Percentiles rank a stretch among this genome's conserved stretches.
Evolutionary conservation across 2,888 invertebrate species (phyloP).

Genomic region (Cephonodes hylas): DNA sequence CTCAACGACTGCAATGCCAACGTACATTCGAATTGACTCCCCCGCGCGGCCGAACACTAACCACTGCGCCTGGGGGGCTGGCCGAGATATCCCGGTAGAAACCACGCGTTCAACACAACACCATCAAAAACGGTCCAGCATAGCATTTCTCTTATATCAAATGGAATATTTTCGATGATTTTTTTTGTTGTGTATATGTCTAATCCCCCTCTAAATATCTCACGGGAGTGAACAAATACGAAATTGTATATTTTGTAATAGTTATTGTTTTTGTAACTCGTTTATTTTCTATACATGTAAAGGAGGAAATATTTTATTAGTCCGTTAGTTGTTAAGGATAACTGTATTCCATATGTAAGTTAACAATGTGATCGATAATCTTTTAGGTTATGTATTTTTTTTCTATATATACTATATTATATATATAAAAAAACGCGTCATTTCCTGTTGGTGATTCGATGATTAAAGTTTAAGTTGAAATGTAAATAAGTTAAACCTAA

Average conservation of each 20-base stretch:
- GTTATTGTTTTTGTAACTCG: conserved; percentile 36
- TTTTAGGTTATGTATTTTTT: conserved; percentile 26
- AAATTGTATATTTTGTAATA: conserved; percentile 68
- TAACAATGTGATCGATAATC: conserved; percentile 28
- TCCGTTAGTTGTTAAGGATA: conserved; percentile 33
- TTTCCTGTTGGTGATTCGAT: conserved; percentile 11
- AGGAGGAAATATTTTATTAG: conserved; percentile 30
- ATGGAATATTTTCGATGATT: conserved; percentile 31
- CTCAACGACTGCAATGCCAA: conserved; percentile 16
- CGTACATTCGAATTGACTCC: conserved; percentile 22
- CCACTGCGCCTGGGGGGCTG: conserved; percentile 23
- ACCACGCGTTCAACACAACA: conserved; percentile 9
- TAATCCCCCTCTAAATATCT: conserved; percentile 25
- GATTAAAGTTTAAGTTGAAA: background rate
- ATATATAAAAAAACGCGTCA: conserved; percentile 13
- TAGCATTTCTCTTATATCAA: conserved; percentile 17
- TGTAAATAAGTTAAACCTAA: background rate
- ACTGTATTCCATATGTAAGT: conserved; percentile 37
- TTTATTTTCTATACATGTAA: conserved; percentile 37
- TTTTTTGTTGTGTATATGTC: conserved; percentile 26
- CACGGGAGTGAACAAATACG: conserved; percentile 21
- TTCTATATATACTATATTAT: conserved; percentile 15
- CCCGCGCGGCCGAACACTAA: conserved; percentile 20
- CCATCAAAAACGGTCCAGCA: conserved; percentile 34
- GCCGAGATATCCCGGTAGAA: conserved; percentile 6